A percentile compares a stretch with the other conserved stretches of the same genome.
Evolutionary conservation across 2,888 invertebrate species (phyloP).

Genomic region (Mythimna loreyi): DNA sequence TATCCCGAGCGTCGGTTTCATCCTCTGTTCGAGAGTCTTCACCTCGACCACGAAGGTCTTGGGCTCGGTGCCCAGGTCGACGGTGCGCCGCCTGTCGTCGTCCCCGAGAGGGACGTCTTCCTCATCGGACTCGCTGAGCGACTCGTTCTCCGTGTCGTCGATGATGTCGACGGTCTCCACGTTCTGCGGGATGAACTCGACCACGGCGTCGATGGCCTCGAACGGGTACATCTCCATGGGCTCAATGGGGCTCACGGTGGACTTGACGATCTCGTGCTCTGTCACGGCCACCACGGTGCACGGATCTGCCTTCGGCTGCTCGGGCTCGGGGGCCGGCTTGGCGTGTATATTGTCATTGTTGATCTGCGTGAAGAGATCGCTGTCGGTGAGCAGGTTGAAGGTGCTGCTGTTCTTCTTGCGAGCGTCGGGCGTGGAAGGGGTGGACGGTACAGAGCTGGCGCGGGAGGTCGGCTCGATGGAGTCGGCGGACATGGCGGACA

Average conservation of each 20-base stretch:
- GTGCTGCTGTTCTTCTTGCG: slow-evolving; percentile 90
- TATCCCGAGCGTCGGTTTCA: slow-evolving; percentile 82
- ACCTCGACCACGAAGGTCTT: slow-evolving; percentile 84
- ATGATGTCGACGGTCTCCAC: slow-evolving; percentile 90
- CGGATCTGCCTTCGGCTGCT: slow-evolving; percentile 68
- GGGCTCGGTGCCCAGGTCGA: slow-evolving; percentile 79
- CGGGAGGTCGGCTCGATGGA: slow-evolving; percentile 2
- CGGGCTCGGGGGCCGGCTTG: slow-evolving; percentile 50
- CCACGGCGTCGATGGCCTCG: slow-evolving; percentile 88
- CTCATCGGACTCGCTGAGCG: slow-evolving; percentile 64
- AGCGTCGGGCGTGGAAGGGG: slow-evolving; percentile 78
- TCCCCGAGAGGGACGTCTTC: slow-evolving; percentile 64
- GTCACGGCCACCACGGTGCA: slow-evolving; percentile 93
- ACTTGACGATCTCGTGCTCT: slow-evolving; percentile 93
- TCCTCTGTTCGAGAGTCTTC: slow-evolving; percentile 81
- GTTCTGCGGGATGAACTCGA: slow-evolving; percentile 89
- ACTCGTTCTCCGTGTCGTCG: slow-evolving; percentile 88
- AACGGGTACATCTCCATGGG: slow-evolving; percentile 86
- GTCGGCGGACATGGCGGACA: slow-evolving; percentile 67
- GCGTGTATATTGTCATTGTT: slow-evolving; percentile 86
- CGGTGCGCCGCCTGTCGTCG: slow-evolving; percentile 62
- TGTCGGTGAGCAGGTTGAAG: slow-evolving; percentile 92
- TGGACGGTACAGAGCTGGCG: slow-evolving; percentile 2
- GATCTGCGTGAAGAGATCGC: slow-evolving; percentile 93
- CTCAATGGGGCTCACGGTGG: slow-evolving; percentile 88